These are phyloP conservation scores for Galleria mellonella DNA, from an alignment of 1,140 invertebrate species.

Conservation along the genomic window DNA sequence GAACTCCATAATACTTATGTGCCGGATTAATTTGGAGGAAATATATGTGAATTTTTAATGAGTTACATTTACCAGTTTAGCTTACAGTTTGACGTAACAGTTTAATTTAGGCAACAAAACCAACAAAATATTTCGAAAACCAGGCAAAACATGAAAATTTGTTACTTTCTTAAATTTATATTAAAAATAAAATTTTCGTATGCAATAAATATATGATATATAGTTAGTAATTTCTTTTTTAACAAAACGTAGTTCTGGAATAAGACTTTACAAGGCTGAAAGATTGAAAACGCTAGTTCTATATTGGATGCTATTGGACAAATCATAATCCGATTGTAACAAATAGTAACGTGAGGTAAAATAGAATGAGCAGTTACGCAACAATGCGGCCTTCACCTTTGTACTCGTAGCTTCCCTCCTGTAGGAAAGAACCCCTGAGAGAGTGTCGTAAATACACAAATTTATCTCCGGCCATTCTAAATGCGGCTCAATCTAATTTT, in stretches of 20 bases:
- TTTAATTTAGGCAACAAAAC: neutral
- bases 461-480: conserved; percentile 11
- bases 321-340: neutral
- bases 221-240: too few relatives aligned
- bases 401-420: neutral
- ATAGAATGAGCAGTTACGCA: conserved; percentile 10
- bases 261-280: too few relatives aligned
- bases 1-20: too few relatives aligned
- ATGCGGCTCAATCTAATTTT: conserved; percentile 7
- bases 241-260: too few relatives aligned
- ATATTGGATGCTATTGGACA: neutral
- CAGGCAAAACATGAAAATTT: too few relatives aligned
- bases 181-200: too few relatives aligned
- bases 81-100: conserved; percentile 11
- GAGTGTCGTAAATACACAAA: conserved; percentile 6
- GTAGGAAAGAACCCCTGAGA: conserved; percentile 3
- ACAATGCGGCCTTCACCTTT: conserved; percentile 15
- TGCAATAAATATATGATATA: too few relatives aligned
- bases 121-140: too few relatives aligned
- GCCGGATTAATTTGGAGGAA: too few relatives aligned
- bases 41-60: conserved; percentile 12
- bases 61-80: conserved; percentile 13
- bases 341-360: neutral
- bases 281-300: too few relatives aligned
- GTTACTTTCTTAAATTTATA: too few relatives aligned